Base-by-base conservation (phyloP, 35 echinoderm and acorn worm species). In the Lytechinus pictus region DNA sequence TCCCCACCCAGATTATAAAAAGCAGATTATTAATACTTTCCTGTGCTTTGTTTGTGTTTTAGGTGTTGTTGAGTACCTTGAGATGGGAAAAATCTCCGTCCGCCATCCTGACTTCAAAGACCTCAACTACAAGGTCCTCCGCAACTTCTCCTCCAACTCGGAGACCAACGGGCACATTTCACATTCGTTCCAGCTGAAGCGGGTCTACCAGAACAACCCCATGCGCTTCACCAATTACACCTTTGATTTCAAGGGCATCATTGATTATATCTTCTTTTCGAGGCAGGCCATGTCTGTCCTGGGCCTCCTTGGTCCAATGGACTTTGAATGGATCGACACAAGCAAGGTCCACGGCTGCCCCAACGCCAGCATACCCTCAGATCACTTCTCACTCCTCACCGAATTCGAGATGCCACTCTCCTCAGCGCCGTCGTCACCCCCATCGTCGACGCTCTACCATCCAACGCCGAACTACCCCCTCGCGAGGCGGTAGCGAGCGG, bases 361-460 rank as follows among this genome's bases (percentile, higher is more conserved):
- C 54, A 95, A 99, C 86, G 86, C 96, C 86, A 96, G 97, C 51
- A 92, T 99, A 29, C 95, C 96, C 5, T 99, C 98, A 27, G 98
- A 99, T 61, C 98, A 99, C 95, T 99, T 99, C 89, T 97, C 98
- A 9, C 92, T 99, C 12, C 94, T 99, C 86, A 86, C 95, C 6
- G 98, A 99, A 94, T 99, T 98, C 88, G 98, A 99, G 94, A 99
- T 99, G 98, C 98, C 98, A 94, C 94, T 96, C 52, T 28, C 27
- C 21, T 29, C 92, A 92, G 58, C 96, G 28, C 55, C 95, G 8
- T 56, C 96, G 97, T 54, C 54, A 44, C 52, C 93, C n/a, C 51
- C 95, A 58, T 86, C 91, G 57, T 86, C 79, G 57, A 33, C 71
- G 27, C 92, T 53, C 4, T 66, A 87, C 56, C 52, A 58, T 53